Percentiles rank a stretch among this genome's conserved stretches.
These are phyloP conservation scores for Parauchenoglanis ngamensis DNA, from an alignment of 2,797 vertebrate species.

Conservation along the genomic window DNA sequence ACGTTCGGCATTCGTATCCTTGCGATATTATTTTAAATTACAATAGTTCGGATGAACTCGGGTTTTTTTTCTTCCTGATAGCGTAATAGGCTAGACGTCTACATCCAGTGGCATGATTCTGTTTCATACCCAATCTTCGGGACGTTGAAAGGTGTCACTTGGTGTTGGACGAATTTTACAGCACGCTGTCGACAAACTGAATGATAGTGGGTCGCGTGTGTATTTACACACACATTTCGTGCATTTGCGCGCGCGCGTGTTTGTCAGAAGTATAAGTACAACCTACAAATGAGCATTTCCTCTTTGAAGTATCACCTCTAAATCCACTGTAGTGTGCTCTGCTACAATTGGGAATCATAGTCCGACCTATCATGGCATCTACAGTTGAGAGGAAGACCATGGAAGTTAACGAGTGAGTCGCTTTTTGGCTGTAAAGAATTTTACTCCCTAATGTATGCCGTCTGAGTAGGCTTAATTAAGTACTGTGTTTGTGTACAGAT, in stretches of 20 bases:
- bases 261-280: not conserved
- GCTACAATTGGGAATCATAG: not conserved
- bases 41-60: not conserved
- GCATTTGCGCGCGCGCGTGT: not conserved
- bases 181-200: not conserved
- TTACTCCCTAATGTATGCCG: not conserved
- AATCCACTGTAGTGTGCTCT: slow-evolving; percentile 3
- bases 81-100: not conserved
- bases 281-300: not conserved
- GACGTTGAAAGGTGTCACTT: not conserved
- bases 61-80: not conserved
- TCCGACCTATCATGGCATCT: slow-evolving; percentile 81
- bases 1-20: not conserved
- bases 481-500: not conserved
- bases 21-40: no score
- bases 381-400: slow-evolving; percentile 94
- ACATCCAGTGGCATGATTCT: not conserved
- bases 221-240: not conserved
- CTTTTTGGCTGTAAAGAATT: not conserved
- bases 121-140: no score
- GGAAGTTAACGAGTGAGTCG: slow-evolving; percentile 93
- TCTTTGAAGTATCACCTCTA: slow-evolving; percentile 1
- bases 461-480: not conserved
- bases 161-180: not conserved
- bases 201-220: not conserved